Conservation (phyloP, 2,797 vertebrate genomes). For the Adelosebastes latens region DNA sequence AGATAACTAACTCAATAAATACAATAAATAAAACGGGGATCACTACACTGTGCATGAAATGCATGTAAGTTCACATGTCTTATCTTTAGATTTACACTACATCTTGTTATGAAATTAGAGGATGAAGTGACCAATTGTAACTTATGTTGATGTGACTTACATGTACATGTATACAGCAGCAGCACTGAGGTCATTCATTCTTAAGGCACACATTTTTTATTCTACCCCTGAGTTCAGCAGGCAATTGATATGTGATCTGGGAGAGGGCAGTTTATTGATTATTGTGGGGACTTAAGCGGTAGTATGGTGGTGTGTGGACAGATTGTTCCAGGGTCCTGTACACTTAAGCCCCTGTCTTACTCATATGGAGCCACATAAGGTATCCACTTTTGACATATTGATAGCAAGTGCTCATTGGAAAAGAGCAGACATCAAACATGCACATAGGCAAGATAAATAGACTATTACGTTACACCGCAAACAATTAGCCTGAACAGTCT, state of each 20-base stretch:
- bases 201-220: constrained; percentile 58
- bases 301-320: constrained; percentile 58
- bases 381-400: constrained; percentile 67
- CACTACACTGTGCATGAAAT: too few species aligned
- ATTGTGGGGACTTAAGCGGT: constrained; percentile 67
- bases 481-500: constrained; percentile 29
- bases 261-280: constrained; percentile 75
- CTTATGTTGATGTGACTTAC: constrained; percentile 20
- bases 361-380: constrained; percentile 49
- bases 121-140: neutral
- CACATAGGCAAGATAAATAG: constrained; percentile 14
- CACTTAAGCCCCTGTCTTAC: constrained; percentile 56
- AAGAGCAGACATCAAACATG: constrained; percentile 47
- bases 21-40: neutral
- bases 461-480: constrained; percentile 49
- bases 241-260: constrained; percentile 75
- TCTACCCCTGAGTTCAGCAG: constrained; percentile 64
- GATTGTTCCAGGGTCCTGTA: constrained; percentile 59
- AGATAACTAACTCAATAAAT: neutral
- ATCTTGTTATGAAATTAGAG: neutral
- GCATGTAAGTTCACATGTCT: neutral
- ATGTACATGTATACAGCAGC: constrained; percentile 10
- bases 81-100: neutral
- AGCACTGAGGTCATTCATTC: constrained; percentile 49
- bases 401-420: constrained; percentile 41